Evolutionary conservation across 2,113 vertebrate genomes (phyloP), one percentile per base, ranked within the genome.

Genomic region (Mastomys natalensis): DNA sequence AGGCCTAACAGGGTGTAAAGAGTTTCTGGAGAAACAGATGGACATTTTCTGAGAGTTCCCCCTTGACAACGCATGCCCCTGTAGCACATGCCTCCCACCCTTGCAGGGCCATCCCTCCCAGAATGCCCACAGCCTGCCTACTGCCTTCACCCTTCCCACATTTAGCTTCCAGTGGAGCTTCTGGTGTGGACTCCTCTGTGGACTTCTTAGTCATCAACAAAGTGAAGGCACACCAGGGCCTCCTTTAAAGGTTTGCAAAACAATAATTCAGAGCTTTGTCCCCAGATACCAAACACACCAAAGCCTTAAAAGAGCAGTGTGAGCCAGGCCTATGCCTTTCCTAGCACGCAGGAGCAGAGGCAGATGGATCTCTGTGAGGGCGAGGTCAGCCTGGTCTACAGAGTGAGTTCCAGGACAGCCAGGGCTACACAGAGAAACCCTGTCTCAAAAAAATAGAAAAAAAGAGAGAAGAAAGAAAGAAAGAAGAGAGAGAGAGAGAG

Each of bases 1-100:
- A 43, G 58, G 80, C 77, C 72, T 68, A 89, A 68, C 15, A 55
- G 7, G 24, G 45, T 66, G 62, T 37, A 29, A 82, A 87, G 60
- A 26, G 80, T 78, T 92, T 89, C 88, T 64, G 58, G 66, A 53
- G 86, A 93, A 89, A 84, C 24, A 60, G 72, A 21, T 19, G 19
- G 31, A 22, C 1, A 34, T 70, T 93, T 93, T 86, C 84, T 21
- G 8, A 34, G 1, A 9, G 19, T 45, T 70, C 15, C 10, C 34
- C 17, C 72, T 53, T 77, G 51, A 51, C 58, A 37, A 66, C 62
- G 37, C 12, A 5, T 12, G 68, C 53, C 70, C 74, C 45, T 7
- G 22, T 26, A 73, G 12, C 2, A 0, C 10, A 77, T 13, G 3
- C 12, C 45, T 34, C 60, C 60, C 0, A 2, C 45, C n/a, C 48